Base-by-base conservation (phyloP, 2,888 invertebrate genomes). In the Sminthurinus aureus region DNA sequence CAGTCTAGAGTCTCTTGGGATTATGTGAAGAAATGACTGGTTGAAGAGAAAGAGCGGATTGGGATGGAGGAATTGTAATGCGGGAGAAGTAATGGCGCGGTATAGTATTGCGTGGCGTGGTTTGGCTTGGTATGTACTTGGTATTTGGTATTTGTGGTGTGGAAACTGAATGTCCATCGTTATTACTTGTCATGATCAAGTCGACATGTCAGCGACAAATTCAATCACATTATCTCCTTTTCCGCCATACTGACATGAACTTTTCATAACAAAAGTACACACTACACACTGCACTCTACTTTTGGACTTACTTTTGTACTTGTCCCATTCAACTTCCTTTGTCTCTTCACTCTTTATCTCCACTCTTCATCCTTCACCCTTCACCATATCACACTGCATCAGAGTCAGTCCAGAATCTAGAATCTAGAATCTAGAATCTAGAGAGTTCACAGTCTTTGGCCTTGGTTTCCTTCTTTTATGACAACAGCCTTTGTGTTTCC, bases 151-250 rank as follows among this genome's bases (percentile, higher is more conserved):
- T 1, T 38, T 38, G 38, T 38, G 38, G 38, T 38, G 38, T 38
- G 18, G 18, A 18, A 58, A 3, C 9, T 58, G 58, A 24, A 38
- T 13, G n/a, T 50, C 75, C 75, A 52, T 24, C n/a, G 24, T 75
- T 50, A 75, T 75, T 75, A 51, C 75, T 75, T 52, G 38, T 20
- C 51, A 75, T 50, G 75, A 75, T 75, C 18, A 18, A 75, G n/a
- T 52, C 51, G 75, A 75, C 75, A 74, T 24, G 74, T 74, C 74
- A 26, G 74, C 22, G 58, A 69, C 69, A 71, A 71, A 71, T 71
- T 71, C 58, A 58, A 58, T 58, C 58, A 58, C 58, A 58, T 58
- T 71, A 20, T 71, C n/a, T 71, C 20, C 71, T 2, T 71, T 24
- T 71, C n/a, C 9, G 13, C 71, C 71, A 3, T 13, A 58, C 58